Conservation (phyloP, 2,888 invertebrate species). For the Andrena haemorrhoa region DNA sequence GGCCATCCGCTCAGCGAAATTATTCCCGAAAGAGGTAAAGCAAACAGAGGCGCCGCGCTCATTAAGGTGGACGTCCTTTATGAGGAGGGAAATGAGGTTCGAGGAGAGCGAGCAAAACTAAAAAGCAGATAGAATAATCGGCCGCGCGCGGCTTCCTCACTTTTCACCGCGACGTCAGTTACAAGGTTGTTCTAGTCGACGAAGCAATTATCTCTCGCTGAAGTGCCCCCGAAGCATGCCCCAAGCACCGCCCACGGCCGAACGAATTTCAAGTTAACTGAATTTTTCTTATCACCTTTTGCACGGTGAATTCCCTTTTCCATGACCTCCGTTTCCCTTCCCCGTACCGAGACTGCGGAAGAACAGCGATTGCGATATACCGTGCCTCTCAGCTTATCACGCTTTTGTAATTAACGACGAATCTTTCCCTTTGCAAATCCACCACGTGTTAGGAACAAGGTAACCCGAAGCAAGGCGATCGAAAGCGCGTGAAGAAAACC, state of each 20-base stretch:
- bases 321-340: background rate
- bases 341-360: conserved; percentile 10
- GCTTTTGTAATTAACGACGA: conserved; percentile 3
- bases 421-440: background rate
- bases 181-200: conserved; percentile 69
- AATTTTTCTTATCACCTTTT: conserved; percentile 64
- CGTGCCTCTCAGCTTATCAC: conserved; percentile 1
- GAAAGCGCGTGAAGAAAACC: no score
- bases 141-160: conserved; percentile 59
- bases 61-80: conserved; percentile 64
- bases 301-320: background rate
- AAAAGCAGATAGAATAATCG: conserved; percentile 65
- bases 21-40: conserved; percentile 54
- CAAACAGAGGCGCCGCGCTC: conserved; percentile 51
- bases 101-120: conserved; percentile 41
- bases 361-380: conserved; percentile 21
- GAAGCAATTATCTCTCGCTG: conserved; percentile 71
- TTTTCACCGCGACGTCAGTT: conserved; percentile 71
- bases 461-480: no score
- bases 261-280: conserved; percentile 63
- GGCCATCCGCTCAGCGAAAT: conserved; percentile 16
- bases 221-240: conserved; percentile 57
- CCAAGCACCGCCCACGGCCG: conserved; percentile 27
- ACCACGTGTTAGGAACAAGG: background rate
- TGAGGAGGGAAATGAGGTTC: conserved; percentile 62